Evolutionary conservation across 1,140 invertebrate species (phyloP), one percentile per base, ranked within the genome.

Genomic region (Penaeus japonicus): DNA sequence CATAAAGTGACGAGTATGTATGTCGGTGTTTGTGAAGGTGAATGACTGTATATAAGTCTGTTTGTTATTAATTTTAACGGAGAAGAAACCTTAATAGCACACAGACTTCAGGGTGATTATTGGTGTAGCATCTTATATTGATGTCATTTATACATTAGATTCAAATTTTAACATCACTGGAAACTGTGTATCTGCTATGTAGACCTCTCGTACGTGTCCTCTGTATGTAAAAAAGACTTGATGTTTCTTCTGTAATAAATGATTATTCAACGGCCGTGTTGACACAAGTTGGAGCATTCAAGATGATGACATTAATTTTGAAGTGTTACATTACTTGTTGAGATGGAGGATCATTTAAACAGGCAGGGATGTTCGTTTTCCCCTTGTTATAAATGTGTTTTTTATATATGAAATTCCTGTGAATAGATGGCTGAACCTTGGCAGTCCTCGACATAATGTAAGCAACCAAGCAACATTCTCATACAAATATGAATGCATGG

Each of bases 111-210:
- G 65, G n/a, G 53, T 85, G 84, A 62, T 55, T 82, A 70, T 80
- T 70, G 75, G 24, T 86, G 85, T 86, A 80, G 77, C 77, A 80
- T 86, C 75, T 65, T 86, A 79, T 80, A 39, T 86, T 35, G 62
- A 77, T 86, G 85, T 86, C 77, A 86, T 80, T 86, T 86, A 78
- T 80, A 79, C 75, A 59, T 80, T 78, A 86, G 85, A 53, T 75
- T 85, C 84, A 77, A 77, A 24, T 79, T 79, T 65, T 78, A 86
- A 55, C 65, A 86, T 86, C 85, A 86, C 75, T 86, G 85, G 85
- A 57, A 86, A 86, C 75, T 86, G 85, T 86, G 85, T 84, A 77
- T 86, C 85, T 65, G 84, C 75, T 77, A 78, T 85, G 84, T 85
- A 85, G 85, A 79, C 57, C 70, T 59, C 62, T 59, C 62, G 75